Conservation (phyloP, 2,797 vertebrate species). For the Sebastes wilsoni region DNA sequence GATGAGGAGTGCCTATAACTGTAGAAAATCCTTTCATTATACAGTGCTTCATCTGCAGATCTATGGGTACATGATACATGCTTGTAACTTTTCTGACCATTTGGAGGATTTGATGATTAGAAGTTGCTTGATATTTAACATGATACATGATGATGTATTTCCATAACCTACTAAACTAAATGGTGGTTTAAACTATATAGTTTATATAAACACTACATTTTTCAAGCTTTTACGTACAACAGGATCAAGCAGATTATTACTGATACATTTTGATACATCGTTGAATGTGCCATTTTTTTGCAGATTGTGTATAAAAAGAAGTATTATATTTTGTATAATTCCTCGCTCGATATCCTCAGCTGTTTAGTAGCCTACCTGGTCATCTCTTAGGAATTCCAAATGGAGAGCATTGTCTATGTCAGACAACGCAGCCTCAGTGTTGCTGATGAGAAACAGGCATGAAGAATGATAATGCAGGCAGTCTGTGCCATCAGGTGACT, state of each 20-base stretch:
- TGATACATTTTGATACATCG: not conserved
- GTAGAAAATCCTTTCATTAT: not conserved
- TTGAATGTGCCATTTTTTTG: not conserved
- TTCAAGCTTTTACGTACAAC: not conserved
- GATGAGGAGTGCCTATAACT: not conserved
- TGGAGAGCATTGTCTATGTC: constrained; percentile 35
- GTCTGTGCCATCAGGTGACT: constrained; percentile 61
- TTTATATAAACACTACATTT: not conserved
- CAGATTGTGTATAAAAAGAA: not conserved
- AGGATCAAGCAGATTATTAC: rapidly evolving
- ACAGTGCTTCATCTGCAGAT: not conserved
- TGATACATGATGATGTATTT: not conserved
- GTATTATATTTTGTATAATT: not conserved
- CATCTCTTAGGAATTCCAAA: constrained; percentile 43
- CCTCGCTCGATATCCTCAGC: not conserved
- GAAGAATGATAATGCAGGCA: constrained; percentile 66
- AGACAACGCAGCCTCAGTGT: constrained; percentile 66
- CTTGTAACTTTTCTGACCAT: not conserved
- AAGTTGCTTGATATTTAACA: not conserved
- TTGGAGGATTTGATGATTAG: not conserved
- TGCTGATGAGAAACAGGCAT: constrained; percentile 45
- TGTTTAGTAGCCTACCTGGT: constrained; percentile 21
- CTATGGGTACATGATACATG: not conserved
- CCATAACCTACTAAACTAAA: not conserved
- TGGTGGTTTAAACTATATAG: not conserved